A percentile compares a stretch with the other conserved stretches of the same genome.
Evolutionary conservation across 2,113 vertebrate species (phyloP).

Genomic region (Podiceps cristatus): DNA sequence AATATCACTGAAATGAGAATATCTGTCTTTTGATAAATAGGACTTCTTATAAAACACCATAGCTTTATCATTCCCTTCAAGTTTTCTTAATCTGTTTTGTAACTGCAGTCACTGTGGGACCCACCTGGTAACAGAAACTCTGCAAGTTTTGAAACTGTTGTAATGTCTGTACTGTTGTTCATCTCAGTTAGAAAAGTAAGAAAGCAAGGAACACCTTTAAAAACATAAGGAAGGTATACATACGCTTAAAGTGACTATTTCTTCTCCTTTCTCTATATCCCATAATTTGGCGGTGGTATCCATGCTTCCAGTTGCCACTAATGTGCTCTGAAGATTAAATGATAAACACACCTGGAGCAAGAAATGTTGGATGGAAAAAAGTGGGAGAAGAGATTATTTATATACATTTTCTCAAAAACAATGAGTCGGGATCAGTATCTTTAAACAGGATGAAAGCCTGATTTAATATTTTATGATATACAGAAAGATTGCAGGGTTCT

Average conservation of each 20-base stretch:
- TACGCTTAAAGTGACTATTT: constrained; percentile 84
- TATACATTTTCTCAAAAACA: background rate
- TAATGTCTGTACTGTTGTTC: background rate
- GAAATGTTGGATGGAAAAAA: background rate
- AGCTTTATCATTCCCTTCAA: background rate
- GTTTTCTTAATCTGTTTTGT: background rate
- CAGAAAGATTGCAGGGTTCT: background rate
- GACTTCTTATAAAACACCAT: background rate
- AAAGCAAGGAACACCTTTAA: background rate
- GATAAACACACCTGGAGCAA: constrained; percentile 88
- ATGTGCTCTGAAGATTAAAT: constrained; percentile 93
- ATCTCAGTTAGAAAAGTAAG: background rate
- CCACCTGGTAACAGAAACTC: background rate
- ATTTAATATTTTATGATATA: background rate
- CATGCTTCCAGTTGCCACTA: constrained; percentile 96
- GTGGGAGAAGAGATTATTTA: background rate
- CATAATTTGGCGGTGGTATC: constrained; percentile 90
- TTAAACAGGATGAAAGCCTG: background rate
- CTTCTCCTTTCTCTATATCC: constrained; percentile 89
- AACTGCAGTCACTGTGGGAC: background rate
- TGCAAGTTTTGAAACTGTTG: background rate
- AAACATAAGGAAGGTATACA: constrained; percentile 11
- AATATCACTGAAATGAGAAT: background rate
- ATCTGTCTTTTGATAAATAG: background rate
- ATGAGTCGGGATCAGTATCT: background rate